Conservation (phyloP, 2,888 invertebrate genomes). For the Biston betularia region DNA sequence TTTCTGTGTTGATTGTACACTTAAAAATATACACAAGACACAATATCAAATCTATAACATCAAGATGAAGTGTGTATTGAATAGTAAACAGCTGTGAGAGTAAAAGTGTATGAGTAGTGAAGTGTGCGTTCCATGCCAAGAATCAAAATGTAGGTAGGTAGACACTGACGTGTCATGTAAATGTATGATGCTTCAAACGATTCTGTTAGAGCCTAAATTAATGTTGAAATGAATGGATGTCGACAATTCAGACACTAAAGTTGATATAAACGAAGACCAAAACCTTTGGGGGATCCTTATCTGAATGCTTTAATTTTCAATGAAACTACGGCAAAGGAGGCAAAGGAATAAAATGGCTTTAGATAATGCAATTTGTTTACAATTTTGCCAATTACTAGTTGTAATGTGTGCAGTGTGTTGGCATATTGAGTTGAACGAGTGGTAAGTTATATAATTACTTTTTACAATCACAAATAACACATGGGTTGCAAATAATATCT, state of each 20-base stretch:
- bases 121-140: conserved; percentile 66
- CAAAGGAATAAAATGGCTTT: conserved; percentile 37
- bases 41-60: conserved; percentile 45
- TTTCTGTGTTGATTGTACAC: conserved; percentile 44
- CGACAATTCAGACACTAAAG: conserved; percentile 36
- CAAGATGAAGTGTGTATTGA: conserved; percentile 50
- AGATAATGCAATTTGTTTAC: conserved; percentile 30
- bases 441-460: conserved; percentile 47
- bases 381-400: conserved; percentile 55
- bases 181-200: conserved; percentile 49
- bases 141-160: conserved; percentile 56
- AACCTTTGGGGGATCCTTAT: conserved; percentile 12
- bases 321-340: conserved; percentile 40
- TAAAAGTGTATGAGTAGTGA: conserved; percentile 51
- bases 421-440: conserved; percentile 56
- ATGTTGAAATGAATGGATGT: conserved; percentile 45
- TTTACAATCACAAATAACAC: conserved; percentile 12
- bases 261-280: conserved; percentile 1
- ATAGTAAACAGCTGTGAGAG: conserved; percentile 52
- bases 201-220: conserved; percentile 35
- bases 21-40: conserved; percentile 48
- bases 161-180: conserved; percentile 76
- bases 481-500: conserved; percentile 29
- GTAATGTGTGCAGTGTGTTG: conserved; percentile 84
- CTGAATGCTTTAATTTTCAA: conserved; percentile 27